These are phyloP conservation scores for Merodon equestris DNA, from an alignment of 2,888 invertebrate species.

Conservation along the genomic window DNA sequence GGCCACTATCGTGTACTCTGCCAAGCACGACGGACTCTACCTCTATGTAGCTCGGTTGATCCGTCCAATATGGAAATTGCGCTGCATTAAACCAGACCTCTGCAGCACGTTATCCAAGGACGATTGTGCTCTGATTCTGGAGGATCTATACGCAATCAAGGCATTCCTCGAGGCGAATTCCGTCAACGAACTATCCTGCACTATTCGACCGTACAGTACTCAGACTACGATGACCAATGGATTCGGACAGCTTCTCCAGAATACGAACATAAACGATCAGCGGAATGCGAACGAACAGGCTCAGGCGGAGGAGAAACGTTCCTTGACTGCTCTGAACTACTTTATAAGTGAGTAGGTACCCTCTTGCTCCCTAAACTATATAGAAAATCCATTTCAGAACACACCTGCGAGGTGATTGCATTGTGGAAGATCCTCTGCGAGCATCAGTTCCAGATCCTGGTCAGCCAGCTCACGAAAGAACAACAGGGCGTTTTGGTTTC, in stretches of 20 bases:
- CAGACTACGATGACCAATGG: slow-evolving; percentile 72
- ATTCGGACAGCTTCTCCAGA: slow-evolving; percentile 71
- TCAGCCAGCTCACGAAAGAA: slow-evolving; percentile 84
- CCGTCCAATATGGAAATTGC: slow-evolving; percentile 91
- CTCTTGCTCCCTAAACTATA: too few relatives aligned
- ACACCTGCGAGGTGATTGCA: slow-evolving; percentile 93
- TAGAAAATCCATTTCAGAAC: slow-evolving; percentile 79
- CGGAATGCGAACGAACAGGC: slow-evolving; percentile 79
- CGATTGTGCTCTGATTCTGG: slow-evolving; percentile 86
- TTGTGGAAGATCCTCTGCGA: slow-evolving; percentile 96
- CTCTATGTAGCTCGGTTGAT: slow-evolving; percentile 93
- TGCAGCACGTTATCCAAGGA: slow-evolving; percentile 84
- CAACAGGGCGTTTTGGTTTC: slow-evolving; percentile 83
- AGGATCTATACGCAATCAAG: slow-evolving; percentile 86
- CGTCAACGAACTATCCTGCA: slow-evolving; percentile 76
- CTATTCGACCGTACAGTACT: slow-evolving; percentile 70
- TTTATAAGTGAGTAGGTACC: slow-evolving; percentile 81
- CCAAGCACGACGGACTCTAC: slow-evolving; percentile 96
- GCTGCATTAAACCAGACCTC: slow-evolving; percentile 86
- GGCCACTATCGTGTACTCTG: slow-evolving; percentile 81
- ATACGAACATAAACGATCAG: slow-evolving; percentile 73
- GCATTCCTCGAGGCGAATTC: slow-evolving; percentile 87
- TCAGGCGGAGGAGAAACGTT: slow-evolving; percentile 85
- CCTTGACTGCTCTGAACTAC: slow-evolving; percentile 86
- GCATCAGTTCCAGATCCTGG: slow-evolving; percentile 92